Evolutionary conservation across 2,888 invertebrate species (phyloP), one percentile per base, ranked within the genome.

Genomic region (Brachyopa scutellaris): DNA sequence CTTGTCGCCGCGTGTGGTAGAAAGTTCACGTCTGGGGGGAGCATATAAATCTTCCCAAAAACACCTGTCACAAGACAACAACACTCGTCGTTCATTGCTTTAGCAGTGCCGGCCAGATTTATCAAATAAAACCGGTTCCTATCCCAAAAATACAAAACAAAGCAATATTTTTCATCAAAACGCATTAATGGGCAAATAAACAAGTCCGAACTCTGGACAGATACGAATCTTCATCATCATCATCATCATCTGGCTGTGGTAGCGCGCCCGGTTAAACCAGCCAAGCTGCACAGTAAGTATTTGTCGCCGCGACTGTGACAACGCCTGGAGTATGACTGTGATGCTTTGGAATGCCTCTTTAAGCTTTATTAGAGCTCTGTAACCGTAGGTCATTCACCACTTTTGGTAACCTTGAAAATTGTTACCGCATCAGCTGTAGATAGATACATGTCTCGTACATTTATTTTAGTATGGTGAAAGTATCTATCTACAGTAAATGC

Each of bases 51-150:
- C n/a, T n/a, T n/a, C n/a, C n/a, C n/a, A n/a, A n/a, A n/a, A n/a
- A n/a, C n/a, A n/a, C n/a, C n/a, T n/a, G n/a, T n/a, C n/a, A n/a
- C n/a, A n/a, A n/a, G n/a, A n/a, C n/a, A n/a, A n/a, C n/a, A n/a
- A n/a, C n/a, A n/a, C n/a, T n/a, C n/a, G n/a, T n/a, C n/a, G n/a
- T n/a, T n/a, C n/a, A n/a, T n/a, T n/a, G n/a, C n/a, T n/a, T n/a
- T n/a, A n/a, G n/a, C n/a, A n/a, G 15, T 8, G 11, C 33, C 33
- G 38, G n/a, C 15, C 36, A 55, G 38, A 55, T 59, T 66, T 13
- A 21, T 13, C 40, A 69, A 66, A 66, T 21, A 67, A 33, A 40
- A 47, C 69, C 53, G 45, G 67, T 55, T 59, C 19, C 17, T 11
- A 13, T 3, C 15, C 13, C 8, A 38, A 36, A 26, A 38, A 33